Conservation (phyloP, 1,140 invertebrate species). For the Cydia fagiglandana region DNA sequence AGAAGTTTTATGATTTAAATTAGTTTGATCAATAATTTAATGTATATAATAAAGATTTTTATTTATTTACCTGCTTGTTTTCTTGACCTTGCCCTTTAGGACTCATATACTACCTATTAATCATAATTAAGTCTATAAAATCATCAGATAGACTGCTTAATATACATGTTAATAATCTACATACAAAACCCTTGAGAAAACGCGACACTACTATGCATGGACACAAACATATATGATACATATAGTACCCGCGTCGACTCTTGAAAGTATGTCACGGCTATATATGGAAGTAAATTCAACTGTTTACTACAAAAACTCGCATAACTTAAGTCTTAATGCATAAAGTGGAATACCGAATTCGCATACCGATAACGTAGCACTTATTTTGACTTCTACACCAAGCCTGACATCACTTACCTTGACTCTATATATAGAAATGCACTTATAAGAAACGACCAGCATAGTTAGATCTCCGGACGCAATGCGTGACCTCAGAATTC, state of each 20-base stretch:
- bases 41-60: constrained; percentile 77
- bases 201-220: not conserved
- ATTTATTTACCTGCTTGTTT: constrained; percentile 57
- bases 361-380: not conserved
- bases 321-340: not conserved
- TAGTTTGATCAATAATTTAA: constrained; percentile 74
- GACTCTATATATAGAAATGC: constrained; percentile 69
- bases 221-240: not conserved
- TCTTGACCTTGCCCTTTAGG: constrained; percentile 3
- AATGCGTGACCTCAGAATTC: constrained; percentile 44
- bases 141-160: not conserved
- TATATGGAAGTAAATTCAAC: constrained; percentile 18
- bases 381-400: not conserved
- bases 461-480: constrained; percentile 42
- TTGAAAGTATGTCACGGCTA: constrained; percentile 25
- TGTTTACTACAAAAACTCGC: not conserved
- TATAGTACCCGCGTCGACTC: not conserved
- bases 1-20: constrained; percentile 71
- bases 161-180: not conserved
- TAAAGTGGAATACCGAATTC: not conserved
- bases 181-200: not conserved
- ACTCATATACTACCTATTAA: not conserved
- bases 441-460: constrained; percentile 48
- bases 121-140: not conserved
- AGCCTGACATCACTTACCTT: constrained; percentile 55